Evolutionary conservation across 2,113 vertebrate genomes (phyloP), one percentile per base, ranked within the genome.

Genomic region (Chaenocephalus aceratus): DNA sequence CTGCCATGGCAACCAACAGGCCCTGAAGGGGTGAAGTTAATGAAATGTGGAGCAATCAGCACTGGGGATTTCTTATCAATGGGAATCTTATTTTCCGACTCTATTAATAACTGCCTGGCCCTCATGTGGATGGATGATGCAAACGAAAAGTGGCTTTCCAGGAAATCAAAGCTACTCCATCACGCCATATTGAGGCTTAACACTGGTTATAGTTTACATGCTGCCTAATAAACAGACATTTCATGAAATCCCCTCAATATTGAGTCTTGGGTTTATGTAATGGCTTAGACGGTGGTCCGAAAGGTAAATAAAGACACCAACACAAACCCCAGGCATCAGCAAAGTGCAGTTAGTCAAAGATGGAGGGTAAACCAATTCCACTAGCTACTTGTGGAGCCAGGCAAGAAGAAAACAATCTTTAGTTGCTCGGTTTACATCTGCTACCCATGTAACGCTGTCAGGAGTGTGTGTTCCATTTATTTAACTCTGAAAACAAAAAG

Each of bases 291-390:
- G 77, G 80, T 73, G 85, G 85, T 83, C 85, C 75, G 61, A 57
- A 57, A 36, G 59, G 82, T 91, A 86, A 91, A 91, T 80, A 89
- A 71, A 85, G 90, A 84, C 86, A 75, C 48, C 12, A 65, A 84
- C 81, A 85, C 80, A 63, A 57, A 87, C 66, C 79, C n/a, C 26
- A 16, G 65, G 80, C 83, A 65, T 70, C 70, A 72, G 73, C 78
- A 72, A 65, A 45, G 60, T 2, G 67, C n/a, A 75, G 56, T 23
- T 67, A 80, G 61, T 60, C 71, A 85, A 80, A 70, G 73, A 88
- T 53, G 60, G 68, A 76, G 34, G 57, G 60, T 88, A 90, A 92
- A 92, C 78, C 78, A 88, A 91, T 93, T 91, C 85, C 82, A 72
- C 51, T 75, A n/a, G 84, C 79, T 91, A 86, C 86, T 88, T 80